A percentile compares a stretch with the other conserved stretches of the same genome.
Conservation (phyloP, 2,113 vertebrate species). For the Eurypyga helias region DNA sequence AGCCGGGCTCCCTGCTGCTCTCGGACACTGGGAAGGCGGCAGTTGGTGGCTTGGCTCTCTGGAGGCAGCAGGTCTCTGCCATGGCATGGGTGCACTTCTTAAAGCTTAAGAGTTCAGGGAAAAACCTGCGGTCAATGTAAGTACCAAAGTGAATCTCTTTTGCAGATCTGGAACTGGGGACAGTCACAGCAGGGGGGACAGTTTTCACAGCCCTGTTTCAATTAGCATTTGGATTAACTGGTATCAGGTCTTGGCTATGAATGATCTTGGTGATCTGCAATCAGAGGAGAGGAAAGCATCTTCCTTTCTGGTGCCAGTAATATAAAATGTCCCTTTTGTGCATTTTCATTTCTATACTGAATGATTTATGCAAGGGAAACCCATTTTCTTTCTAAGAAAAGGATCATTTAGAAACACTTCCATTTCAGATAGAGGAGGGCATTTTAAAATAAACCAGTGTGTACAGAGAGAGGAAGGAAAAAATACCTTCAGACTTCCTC, state of each 20-base stretch:
- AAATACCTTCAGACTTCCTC: neutral
- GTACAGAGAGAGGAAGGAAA: neutral
- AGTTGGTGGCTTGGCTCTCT: constrained; percentile 71
- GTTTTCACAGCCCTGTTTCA: rapidly evolving
- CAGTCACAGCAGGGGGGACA: rapidly evolving
- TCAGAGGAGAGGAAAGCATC: neutral
- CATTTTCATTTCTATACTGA: neutral
- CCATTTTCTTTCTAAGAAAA: neutral
- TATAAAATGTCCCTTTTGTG: neutral
- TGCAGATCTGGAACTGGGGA: neutral
- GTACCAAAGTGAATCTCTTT: neutral
- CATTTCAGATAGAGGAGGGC: neutral
- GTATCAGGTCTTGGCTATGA: neutral
- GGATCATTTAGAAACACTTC: neutral
- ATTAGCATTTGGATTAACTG: neutral
- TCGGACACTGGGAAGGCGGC: constrained; percentile 34
- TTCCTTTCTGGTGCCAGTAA: neutral
- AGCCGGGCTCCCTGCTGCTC: constrained; percentile 72
- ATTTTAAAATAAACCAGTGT: neutral
- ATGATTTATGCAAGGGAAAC: neutral
- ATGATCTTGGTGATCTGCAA: neutral
- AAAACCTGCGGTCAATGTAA: constrained; percentile 73
- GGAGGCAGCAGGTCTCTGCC: constrained; percentile 88
- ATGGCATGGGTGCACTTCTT: constrained; percentile 85
- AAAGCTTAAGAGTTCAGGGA: constrained; percentile 82